Conservation (phyloP, 2,888 invertebrate species). For the Spilarctia lutea region DNA sequence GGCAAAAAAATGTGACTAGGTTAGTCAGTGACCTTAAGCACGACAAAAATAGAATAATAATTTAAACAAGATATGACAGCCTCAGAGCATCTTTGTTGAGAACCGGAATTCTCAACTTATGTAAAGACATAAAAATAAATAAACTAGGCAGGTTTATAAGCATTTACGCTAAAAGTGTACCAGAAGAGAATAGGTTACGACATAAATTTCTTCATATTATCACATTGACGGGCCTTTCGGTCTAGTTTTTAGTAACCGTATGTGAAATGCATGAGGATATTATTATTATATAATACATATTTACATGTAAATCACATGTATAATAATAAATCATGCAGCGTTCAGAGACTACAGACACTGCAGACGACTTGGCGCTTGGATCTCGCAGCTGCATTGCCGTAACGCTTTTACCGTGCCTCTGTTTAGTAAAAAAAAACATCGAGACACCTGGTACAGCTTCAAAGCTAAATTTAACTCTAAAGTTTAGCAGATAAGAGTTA, state of each 20-base stretch:
- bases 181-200: neutral
- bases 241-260: too few relatives aligned
- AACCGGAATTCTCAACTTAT: constrained; percentile 1
- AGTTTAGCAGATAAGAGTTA: constrained; percentile 5
- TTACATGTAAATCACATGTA: neutral
- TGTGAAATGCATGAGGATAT: too few relatives aligned
- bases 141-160: neutral
- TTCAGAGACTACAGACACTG: neutral
- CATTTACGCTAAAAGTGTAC: neutral
- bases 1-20: constrained; percentile 9
- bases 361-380: constrained; percentile 17
- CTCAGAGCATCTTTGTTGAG: neutral
- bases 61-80: neutral
- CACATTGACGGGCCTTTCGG: neutral
- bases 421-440: constrained; percentile 16
- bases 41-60: neutral
- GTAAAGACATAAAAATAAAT: neutral
- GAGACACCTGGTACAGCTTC: neutral
- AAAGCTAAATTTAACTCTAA: constrained; percentile 20
- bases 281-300: neutral
- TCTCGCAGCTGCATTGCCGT: constrained; percentile 37
- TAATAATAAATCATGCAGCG: neutral
- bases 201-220: neutral
- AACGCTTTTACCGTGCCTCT: constrained; percentile 25
- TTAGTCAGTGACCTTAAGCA: constrained; percentile 13